Evolutionary conservation across 1,140 invertebrate genomes (phyloP).

Genomic region (Zelostemma sp.): DNA sequence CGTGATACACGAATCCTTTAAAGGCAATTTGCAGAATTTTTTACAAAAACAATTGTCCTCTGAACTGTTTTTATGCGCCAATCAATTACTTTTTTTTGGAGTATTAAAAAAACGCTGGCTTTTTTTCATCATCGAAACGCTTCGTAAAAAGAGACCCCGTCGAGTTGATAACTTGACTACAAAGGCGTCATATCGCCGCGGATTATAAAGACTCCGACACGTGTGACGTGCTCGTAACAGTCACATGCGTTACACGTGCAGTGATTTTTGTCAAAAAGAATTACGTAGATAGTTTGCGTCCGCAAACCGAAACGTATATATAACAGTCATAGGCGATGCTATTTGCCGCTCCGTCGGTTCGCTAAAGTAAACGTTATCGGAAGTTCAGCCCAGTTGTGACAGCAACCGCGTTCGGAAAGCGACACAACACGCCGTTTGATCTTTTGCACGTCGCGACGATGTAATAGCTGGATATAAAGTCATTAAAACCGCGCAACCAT

Average conservation of each 20-base stretch:
- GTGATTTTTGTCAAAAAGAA: constrained; percentile 40
- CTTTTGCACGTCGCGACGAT: constrained; percentile 8
- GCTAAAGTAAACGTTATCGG: constrained; percentile 39
- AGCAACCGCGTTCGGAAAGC: constrained; percentile 8
- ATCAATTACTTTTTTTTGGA: too few species aligned
- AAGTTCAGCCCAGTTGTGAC: constrained; percentile 40
- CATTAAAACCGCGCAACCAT: too few species aligned
- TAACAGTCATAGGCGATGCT: constrained; percentile 36
- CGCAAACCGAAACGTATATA: constrained; percentile 29
- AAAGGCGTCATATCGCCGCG: too few species aligned
- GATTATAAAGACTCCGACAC: constrained; percentile 10
- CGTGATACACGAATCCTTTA: too few species aligned
- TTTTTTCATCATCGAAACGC: too few species aligned
- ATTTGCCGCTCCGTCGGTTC: constrained; percentile 39
- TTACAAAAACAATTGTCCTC: too few species aligned
- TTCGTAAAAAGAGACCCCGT: too few species aligned
- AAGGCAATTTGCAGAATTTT: too few species aligned
- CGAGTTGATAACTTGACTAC: too few species aligned
- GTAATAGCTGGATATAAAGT: constrained; percentile 15
- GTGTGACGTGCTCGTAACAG: constrained; percentile 22
- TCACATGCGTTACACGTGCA: constrained; percentile 29
- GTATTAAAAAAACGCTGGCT: too few species aligned
- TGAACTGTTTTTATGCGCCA: too few species aligned
- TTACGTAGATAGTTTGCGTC: constrained; percentile 42
- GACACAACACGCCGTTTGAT: constrained; percentile 27